Conservation (phyloP, 2,888 invertebrate species). For the Cheilosia vulpina region DNA sequence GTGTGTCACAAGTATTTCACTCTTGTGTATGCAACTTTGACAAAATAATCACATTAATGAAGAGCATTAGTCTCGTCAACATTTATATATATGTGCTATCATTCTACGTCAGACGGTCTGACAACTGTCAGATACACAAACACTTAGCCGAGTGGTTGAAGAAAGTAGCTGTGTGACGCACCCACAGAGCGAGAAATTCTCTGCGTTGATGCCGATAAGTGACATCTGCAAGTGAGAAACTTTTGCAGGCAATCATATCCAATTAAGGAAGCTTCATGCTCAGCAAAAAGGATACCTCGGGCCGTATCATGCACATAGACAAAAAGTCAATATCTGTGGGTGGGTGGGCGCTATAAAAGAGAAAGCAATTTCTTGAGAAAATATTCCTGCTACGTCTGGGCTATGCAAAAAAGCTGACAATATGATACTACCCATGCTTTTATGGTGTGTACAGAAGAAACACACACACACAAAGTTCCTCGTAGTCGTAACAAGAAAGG, state of each 20-base stretch:
- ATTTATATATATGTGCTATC: neutral
- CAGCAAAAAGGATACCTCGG: conserved; percentile 54
- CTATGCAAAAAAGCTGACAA: conserved; percentile 56
- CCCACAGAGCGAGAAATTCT: neutral
- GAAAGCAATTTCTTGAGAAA: conserved; percentile 33
- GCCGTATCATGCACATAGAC: neutral
- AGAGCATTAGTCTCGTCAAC: conserved; percentile 62
- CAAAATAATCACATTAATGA: conserved; percentile 65
- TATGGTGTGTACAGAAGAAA: conserved; percentile 3
- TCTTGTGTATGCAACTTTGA: neutral
- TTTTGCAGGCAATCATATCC: conserved; percentile 68
- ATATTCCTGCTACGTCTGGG: neutral
- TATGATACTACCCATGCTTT: conserved; percentile 47
- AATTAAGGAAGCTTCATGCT: conserved; percentile 59
- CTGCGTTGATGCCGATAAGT: conserved; percentile 54
- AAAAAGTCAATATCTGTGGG: conserved; percentile 22
- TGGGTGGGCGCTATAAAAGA: conserved; percentile 16
- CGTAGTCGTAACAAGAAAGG: conserved; percentile 13
- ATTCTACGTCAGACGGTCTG: conserved; percentile 2
- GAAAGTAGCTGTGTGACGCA: neutral
- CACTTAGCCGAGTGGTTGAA: conserved; percentile 17
- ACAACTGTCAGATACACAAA: conserved; percentile 32
- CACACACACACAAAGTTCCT: conserved; percentile 3
- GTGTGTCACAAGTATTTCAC: neutral
- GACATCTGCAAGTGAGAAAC: conserved; percentile 71